Base-by-base conservation (phyloP, 2,797 vertebrate genomes). In the Arnoldichthys spilopterus region DNA sequence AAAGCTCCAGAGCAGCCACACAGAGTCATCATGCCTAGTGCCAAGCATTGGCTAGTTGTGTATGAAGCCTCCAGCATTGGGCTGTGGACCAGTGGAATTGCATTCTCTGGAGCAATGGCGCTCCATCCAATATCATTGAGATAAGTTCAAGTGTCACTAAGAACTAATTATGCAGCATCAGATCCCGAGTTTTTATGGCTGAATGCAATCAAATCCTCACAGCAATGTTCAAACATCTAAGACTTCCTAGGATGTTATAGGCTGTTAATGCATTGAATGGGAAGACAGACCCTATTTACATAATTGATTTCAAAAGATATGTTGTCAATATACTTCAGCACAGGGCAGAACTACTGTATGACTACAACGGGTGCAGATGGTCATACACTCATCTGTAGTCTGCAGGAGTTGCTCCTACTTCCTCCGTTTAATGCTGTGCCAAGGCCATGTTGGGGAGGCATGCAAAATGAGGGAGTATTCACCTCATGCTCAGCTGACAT, bases 361-460 rank as follows among this genome's bases (percentile, higher is more conserved):
- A 63, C 56, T 61, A 28, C 49, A 51, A 53, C 77, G 82, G 81
- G 83, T 81, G 79, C 82, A 83, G 58, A 83, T 70, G 69, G 34
- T 66, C 77, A 67, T 54, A 7, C 70, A 43, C 81, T 82, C 84
- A 81, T 83, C 72, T 82, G 81, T 78, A 85, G 67, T 82, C 78
- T 53, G 54, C 73, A 78, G 70, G 34, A 56, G 63, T 78, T 66
- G 28, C 66, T 62, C 51, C n/a, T 47, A 59, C 68, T 77, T 77
- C 71, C 62, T 82, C 71, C 74, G 63, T 82, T 64, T 74, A 74
- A 82, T 63, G 70, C 40, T 45, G n/a, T 80, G 80, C 74, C 77
- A 82, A 77, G 70, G 45, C 79, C 72, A 64, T 30, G 67, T 70
- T 62, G 20, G 16, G 22, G 61, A 43, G 32, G 71, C 61, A 54